phyloP scores from a whole-genome alignment of 2,888 invertebrate species.

The Hyalella azteca region DNA sequence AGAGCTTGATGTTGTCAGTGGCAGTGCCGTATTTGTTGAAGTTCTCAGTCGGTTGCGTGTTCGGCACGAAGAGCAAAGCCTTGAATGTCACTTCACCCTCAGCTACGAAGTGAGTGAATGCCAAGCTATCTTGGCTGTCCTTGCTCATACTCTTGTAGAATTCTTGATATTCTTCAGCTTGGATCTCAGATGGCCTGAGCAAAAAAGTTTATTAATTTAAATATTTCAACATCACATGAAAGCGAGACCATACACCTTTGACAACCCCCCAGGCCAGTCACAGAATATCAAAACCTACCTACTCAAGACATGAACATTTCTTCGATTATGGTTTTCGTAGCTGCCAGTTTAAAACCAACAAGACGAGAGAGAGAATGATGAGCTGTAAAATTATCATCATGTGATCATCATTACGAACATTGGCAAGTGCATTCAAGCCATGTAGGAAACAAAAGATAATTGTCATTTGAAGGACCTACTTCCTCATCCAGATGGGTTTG shows the following conservation, averaged over 20 bases:
- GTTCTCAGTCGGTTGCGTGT: conserved; percentile 86
- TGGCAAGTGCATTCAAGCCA: too few relatives aligned
- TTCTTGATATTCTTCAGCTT: conserved; percentile 86
- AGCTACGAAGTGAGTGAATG: conserved; percentile 93
- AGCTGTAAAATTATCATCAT: neutral
- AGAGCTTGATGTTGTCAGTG: conserved; percentile 93
- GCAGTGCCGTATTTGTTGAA: conserved; percentile 96
- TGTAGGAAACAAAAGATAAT: neutral
- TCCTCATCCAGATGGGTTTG: conserved; percentile 98
- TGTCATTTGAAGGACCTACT: conserved; percentile 66
- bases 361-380: neutral
- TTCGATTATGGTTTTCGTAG: too few relatives aligned
- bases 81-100: conserved; percentile 99
- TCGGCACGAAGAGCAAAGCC: conserved; percentile 91
- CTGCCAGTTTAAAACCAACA: too few relatives aligned
- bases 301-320: too few relatives aligned
- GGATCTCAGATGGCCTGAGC: conserved; percentile 74
- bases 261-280: neutral
- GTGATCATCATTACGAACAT: too few relatives aligned
- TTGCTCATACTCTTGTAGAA: conserved; percentile 96
- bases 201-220: conserved; percentile 27
- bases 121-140: conserved; percentile 81
- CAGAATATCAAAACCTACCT: neutral
- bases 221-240: neutral
- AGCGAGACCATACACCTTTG: neutral